Conservation (phyloP, 2,797 vertebrate genomes). For the Sebastes trivittatus region DNA sequence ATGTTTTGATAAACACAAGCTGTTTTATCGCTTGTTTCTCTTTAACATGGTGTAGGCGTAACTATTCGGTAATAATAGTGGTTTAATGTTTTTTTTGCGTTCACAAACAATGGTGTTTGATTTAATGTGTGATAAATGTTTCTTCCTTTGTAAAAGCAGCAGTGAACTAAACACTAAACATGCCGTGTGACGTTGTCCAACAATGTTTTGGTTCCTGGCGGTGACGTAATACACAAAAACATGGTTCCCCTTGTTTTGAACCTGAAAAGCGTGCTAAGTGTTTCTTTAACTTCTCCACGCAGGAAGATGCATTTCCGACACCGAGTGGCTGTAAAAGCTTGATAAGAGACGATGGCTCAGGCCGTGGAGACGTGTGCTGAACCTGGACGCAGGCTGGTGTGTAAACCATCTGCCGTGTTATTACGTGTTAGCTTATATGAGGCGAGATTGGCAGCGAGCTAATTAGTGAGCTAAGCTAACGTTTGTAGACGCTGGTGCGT, state of each 20-base stretch:
- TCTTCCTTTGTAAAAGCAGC: constrained; percentile 10
- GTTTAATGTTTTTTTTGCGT: background rate
- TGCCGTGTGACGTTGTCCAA: constrained; percentile 82
- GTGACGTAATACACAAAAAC: constrained; percentile 90
- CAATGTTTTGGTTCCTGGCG: constrained; percentile 91
- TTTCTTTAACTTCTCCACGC: constrained; percentile 64
- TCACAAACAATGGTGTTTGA: background rate
- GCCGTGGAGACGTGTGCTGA: constrained; percentile 90
- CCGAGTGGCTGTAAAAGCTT: constrained; percentile 78
- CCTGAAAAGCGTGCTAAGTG: constrained; percentile 83
- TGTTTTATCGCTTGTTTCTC: background rate
- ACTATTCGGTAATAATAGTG: no score
- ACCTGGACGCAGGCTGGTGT: constrained; percentile 95
- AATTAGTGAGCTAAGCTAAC: constrained; percentile 78
- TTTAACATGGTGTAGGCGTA: fast-evolving
- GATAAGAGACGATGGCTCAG: constrained; percentile 86
- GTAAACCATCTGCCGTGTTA: constrained; percentile 84
- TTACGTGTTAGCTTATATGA: constrained; percentile 55
- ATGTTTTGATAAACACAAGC: background rate
- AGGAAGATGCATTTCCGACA: constrained; percentile 63
- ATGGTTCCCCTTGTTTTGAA: constrained; percentile 94
- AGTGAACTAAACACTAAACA: constrained; percentile 35
- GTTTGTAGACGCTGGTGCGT: constrained; percentile 30
- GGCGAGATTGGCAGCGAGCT: constrained; percentile 64
- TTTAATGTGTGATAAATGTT: background rate